Conservation (phyloP, 1,140 invertebrate species). For the Wiebesia pumilae region DNA sequence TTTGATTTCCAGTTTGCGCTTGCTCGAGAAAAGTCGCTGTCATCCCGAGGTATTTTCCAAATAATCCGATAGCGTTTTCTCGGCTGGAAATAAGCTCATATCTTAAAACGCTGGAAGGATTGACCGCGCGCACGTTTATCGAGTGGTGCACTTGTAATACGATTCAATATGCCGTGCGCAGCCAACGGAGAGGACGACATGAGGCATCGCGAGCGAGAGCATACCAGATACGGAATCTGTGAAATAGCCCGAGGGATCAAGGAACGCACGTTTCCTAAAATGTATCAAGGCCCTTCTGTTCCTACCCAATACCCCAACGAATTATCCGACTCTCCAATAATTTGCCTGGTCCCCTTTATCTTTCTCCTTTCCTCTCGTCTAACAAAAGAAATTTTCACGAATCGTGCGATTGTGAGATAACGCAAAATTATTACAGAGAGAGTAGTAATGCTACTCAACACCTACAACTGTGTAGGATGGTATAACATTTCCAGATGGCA, state of each 20-base stretch:
- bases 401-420: slow-evolving; percentile 19
- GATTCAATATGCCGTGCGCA: too few relatives aligned
- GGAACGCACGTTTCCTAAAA: slow-evolving; percentile 42
- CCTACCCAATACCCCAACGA: not conserved
- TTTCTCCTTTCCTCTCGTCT: not conserved
- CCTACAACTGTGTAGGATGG: not conserved
- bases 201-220: not conserved
- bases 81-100: slow-evolving; percentile 35
- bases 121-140: not conserved
- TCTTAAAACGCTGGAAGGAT: slow-evolving; percentile 46
- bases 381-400: slow-evolving; percentile 2
- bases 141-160: not conserved
- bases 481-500: not conserved
- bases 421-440: not conserved
- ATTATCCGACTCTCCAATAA: slow-evolving; percentile 3
- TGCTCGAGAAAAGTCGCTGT: not conserved
- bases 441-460: not conserved
- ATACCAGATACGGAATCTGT: slow-evolving; percentile 44
- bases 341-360: not conserved
- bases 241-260: slow-evolving; percentile 46
- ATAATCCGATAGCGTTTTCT: slow-evolving; percentile 35
- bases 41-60: slow-evolving; percentile 33
- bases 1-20: slow-evolving; percentile 32
- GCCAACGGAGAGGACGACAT: not conserved
- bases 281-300: not conserved